phyloP scores from a whole-genome alignment of 2,113 vertebrate species.

The Eublepharis macularius region DNA sequence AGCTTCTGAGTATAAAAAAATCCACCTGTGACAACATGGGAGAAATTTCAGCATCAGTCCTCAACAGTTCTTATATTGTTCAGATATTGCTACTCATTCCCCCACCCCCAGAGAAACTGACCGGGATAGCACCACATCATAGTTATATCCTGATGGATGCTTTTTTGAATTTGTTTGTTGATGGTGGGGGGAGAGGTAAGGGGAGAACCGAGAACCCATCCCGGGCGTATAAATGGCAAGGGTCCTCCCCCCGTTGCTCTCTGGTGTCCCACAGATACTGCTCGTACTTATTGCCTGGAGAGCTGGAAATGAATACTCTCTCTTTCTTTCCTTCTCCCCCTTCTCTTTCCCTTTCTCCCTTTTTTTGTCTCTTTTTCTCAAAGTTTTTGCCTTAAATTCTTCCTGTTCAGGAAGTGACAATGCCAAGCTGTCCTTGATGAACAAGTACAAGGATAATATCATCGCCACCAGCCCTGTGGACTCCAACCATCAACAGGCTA shows the following conservation, averaged over 20 bases:
- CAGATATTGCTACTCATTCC: neutral
- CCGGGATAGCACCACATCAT: neutral
- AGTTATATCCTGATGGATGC: neutral
- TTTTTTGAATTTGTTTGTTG: neutral
- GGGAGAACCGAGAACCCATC: neutral
- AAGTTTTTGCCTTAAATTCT: slow-evolving; percentile 60
- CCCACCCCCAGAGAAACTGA: neutral
- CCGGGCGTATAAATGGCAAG: neutral
- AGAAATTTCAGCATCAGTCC: neutral
- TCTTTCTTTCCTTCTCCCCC: neutral
- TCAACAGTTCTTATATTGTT: neutral
- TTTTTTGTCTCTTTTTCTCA: slow-evolving; percentile 33
- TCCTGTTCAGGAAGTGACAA: slow-evolving; percentile 87
- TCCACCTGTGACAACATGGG: neutral
- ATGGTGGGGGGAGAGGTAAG: neutral
- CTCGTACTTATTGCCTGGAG: neutral
- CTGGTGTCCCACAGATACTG: neutral
- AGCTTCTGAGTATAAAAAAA: neutral
- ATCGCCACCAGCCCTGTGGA: slow-evolving; percentile 95
- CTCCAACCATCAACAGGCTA: slow-evolving; percentile 95
- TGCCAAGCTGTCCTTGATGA: slow-evolving; percentile 97
- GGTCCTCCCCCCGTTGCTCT: neutral
- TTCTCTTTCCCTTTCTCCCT: slow-evolving; percentile 5
- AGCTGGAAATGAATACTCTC: slow-evolving; percentile 19
- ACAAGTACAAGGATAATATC: slow-evolving; percentile 99